Base-by-base conservation (phyloP, 1,140 invertebrate species). In the Agrilus planipennis region DNA sequence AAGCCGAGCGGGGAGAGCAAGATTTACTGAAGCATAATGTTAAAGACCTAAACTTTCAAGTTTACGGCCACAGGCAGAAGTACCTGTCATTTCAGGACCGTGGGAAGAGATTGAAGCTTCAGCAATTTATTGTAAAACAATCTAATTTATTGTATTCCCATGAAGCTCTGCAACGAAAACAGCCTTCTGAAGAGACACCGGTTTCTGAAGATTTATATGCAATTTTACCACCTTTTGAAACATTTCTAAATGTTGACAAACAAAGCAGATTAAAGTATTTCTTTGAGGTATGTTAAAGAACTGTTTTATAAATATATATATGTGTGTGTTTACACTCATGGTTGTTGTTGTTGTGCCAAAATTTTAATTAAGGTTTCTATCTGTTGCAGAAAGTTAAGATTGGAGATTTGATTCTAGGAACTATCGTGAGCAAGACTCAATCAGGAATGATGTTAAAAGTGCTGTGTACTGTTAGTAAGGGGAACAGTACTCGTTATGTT, bases 201-300 rank as follows among this genome's bases (percentile, higher is more conserved):
- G 18, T 52, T 16, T 50, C 52, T 12, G 60, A 63, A 80, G 84
- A 84, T 66, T 72, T 76, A 59, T 87, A 75, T 74, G 83, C 83
- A 29, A 71, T 85, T 35, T 77, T 89, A 71, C 86, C 88, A 44
- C 85, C 88, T 1, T 75, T 85, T 61, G 89, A 93, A 65, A 76
- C 75, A 29, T 92, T 86, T 59, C 69, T 76, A 23, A 71, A 69
- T 64, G 74, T 85, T 45, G 81, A 87, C 54, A 78, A 79, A 47
- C 69, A 71, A 12, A 77, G 75, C 38, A 70, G 81, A 49, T 67
- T 80, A 18, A 70, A 78, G 41, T 79, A 86, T 65, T 87, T 89
- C 64, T 80, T 81, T 67, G 73, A 85, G 69, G 84, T 86, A 72
- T 68, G 57, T 55, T 42, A 19, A 35, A 47, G 6, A 4, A 40